Percentiles rank a stretch among this genome's conserved stretches.
Conservation (phyloP, 2,888 invertebrate species). For the Pachycephus smyrnensis region DNA sequence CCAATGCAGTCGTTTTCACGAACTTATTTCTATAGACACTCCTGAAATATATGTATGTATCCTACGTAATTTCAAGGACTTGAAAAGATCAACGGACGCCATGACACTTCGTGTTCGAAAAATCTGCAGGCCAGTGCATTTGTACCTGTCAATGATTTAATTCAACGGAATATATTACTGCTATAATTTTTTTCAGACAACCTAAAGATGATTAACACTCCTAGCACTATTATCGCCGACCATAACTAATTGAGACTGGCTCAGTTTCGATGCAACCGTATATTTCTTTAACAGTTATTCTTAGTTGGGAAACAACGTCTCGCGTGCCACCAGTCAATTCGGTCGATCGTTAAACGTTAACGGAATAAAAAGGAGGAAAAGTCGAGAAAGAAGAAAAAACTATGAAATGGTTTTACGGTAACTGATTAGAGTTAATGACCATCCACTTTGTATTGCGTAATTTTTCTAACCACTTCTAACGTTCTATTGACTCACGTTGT, state of each 20-base stretch:
- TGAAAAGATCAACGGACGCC: constrained; percentile 6
- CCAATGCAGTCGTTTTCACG: constrained; percentile 33
- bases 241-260: constrained; percentile 29
- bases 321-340: neutral
- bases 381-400: neutral
- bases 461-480: neutral
- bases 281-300: constrained; percentile 7
- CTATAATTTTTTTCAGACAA: neutral
- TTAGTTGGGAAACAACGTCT: neutral
- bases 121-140: neutral
- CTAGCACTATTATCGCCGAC: constrained; percentile 24
- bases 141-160: neutral
- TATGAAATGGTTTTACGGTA: neutral
- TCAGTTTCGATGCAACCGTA: constrained; percentile 20
- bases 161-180: neutral
- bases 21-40: constrained; percentile 26
- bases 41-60: neutral
- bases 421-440: neutral
- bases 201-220: neutral
- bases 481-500: constrained; percentile 46
- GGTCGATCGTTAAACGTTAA: neutral
- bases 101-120: neutral
- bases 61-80: constrained; percentile 6
- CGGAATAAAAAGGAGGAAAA: neutral
- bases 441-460: neutral